phyloP scores from a whole-genome alignment of 2,888 invertebrate species.

The Parnassius apollo region DNA sequence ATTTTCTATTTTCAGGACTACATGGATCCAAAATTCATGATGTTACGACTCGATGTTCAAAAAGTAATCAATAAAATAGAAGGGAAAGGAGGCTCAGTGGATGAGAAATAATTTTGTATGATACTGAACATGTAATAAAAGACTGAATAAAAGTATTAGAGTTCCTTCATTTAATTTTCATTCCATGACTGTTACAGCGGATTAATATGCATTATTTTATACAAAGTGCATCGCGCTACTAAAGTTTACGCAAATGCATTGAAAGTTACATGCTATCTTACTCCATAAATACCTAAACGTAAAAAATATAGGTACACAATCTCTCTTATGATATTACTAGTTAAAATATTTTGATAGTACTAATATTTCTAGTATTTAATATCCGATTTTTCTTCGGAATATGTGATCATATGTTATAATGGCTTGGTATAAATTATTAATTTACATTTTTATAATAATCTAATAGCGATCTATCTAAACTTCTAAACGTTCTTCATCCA shows the following conservation, averaged over 20 bases:
- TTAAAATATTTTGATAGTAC: constrained; percentile 38
- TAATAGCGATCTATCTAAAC: constrained; percentile 28
- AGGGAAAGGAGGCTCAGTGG: constrained; percentile 43
- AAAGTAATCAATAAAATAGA: constrained; percentile 67
- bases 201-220: constrained; percentile 46
- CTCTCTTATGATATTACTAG: constrained; percentile 41
- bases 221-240: constrained; percentile 55
- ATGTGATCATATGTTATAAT: constrained; percentile 30
- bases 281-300: constrained; percentile 65
- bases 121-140: constrained; percentile 54
- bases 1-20: constrained; percentile 51
- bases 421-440: constrained; percentile 37
- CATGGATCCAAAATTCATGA: constrained; percentile 75
- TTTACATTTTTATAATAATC: constrained; percentile 30
- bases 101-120: constrained; percentile 22
- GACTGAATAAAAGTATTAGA: constrained; percentile 62
- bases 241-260: constrained; percentile 72
- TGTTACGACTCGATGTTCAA: constrained; percentile 72
- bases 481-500: constrained; percentile 30
- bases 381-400: constrained; percentile 20
- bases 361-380: constrained; percentile 41
- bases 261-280: constrained; percentile 53
- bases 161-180: constrained; percentile 64
- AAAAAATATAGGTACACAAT: constrained; percentile 72
- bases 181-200: constrained; percentile 59